phyloP scores from a whole-genome alignment of 2,113 vertebrate species.

The Buteo buteo region DNA sequence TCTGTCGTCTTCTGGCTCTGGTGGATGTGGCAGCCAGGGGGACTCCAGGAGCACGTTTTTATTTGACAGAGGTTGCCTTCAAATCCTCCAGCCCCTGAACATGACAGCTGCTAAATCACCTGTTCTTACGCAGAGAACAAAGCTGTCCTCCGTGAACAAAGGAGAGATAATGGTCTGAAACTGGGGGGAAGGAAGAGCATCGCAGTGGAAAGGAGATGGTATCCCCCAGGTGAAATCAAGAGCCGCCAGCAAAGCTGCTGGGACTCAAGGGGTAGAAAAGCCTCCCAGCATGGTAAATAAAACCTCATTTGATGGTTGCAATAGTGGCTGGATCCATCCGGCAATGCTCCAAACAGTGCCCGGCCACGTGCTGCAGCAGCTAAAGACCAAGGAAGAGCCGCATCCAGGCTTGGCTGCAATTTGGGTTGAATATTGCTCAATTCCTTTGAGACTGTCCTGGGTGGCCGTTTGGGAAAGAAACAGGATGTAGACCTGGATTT shows the following conservation, averaged over 20 bases:
- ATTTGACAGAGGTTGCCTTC: neutral
- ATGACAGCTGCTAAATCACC: neutral
- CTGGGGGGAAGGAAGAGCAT: neutral
- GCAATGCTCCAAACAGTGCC: neutral
- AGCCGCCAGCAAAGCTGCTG: neutral
- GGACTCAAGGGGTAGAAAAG: neutral
- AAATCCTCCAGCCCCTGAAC: neutral
- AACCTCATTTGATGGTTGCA: neutral
- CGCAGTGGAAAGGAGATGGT: neutral
- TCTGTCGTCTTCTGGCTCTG: neutral
- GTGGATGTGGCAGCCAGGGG: neutral
- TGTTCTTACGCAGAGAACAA: neutral
- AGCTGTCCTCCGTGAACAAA: neutral
- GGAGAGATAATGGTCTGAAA: neutral
- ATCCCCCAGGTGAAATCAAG: neutral
- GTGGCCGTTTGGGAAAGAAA: neutral
- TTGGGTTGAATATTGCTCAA: neutral
- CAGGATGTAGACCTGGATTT: accelerated
- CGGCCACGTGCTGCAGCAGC: neutral
- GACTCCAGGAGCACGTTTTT: neutral
- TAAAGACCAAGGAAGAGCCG: neutral
- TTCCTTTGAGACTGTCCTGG: neutral
- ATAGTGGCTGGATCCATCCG: neutral
- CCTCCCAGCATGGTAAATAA: neutral
- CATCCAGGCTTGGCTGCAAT: neutral